phyloP scores from a whole-genome alignment of 2,113 vertebrate species.

The Pedetes capensis region DNA sequence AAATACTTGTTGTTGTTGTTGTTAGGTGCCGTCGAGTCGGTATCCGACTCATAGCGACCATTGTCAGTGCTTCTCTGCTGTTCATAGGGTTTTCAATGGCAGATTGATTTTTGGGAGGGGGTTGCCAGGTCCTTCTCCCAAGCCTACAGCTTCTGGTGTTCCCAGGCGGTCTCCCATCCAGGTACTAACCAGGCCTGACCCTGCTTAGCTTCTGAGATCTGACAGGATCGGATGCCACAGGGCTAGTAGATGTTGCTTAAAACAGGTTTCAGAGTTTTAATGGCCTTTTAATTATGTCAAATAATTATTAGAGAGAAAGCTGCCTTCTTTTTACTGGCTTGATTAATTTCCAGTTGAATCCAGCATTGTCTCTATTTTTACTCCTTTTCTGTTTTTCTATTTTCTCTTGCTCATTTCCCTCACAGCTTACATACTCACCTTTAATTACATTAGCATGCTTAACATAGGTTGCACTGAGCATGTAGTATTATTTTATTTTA shows the following conservation, averaged over 20 bases:
- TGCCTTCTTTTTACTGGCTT: background rate
- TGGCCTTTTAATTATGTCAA: background rate
- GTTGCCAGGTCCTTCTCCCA: no score
- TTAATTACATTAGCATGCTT: background rate
- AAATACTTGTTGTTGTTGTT: no score
- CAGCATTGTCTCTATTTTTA: background rate
- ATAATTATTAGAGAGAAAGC: background rate
- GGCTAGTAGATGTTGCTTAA: conserved; percentile 20
- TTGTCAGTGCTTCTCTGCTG: no score
- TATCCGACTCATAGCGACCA: no score
- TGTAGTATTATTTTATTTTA: background rate
- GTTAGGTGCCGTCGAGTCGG: no score
- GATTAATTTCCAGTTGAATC: background rate
- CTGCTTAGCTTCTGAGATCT: no score
- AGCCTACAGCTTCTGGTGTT: no score
- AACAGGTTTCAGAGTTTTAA: background rate
- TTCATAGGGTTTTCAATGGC: no score
- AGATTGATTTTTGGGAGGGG: no score
- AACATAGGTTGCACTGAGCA: background rate
- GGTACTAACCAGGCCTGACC: no score
- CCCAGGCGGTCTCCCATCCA: no score
- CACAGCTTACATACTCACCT: background rate
- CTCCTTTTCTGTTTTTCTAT: background rate
- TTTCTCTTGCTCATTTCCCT: background rate
- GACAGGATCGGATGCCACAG: no score